phyloP scores from a whole-genome alignment of 2,888 invertebrate genomes.

The Sialis fuliginosa region DNA sequence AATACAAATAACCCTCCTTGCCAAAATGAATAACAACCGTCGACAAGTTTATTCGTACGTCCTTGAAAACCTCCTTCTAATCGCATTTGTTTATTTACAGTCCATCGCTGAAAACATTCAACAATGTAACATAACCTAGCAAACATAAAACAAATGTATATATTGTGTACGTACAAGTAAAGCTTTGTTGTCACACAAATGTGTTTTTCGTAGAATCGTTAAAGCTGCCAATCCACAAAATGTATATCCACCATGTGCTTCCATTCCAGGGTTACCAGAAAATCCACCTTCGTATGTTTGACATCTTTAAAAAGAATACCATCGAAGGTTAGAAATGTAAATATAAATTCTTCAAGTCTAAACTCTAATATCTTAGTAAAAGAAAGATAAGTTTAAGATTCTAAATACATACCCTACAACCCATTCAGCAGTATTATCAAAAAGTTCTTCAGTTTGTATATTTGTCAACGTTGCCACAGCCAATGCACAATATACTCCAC shows the following conservation, averaged over 20 bases:
- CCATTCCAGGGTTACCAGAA: conserved; percentile 82
- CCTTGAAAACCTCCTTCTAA: conserved; percentile 96
- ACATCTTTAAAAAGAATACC: conserved; percentile 37
- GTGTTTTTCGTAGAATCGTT: conserved; percentile 57
- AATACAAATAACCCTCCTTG: conserved; percentile 86
- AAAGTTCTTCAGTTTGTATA: conserved; percentile 55
- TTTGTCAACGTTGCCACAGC: conserved; percentile 78
- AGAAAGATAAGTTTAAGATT: conserved; percentile 1
- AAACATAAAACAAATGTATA: not conserved
- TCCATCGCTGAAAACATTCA: conserved; percentile 50
- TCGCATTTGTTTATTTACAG: conserved; percentile 77
- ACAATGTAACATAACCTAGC: not conserved
- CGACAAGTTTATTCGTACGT: conserved; percentile 93
- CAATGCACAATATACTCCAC: conserved; percentile 94
- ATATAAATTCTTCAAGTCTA: too few relatives aligned
- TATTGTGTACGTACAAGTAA: conserved; percentile 34
- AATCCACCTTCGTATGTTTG: conserved; percentile 99
- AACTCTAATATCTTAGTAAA: not conserved
- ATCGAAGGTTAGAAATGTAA: not conserved
- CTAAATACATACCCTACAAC: conserved; percentile 39
- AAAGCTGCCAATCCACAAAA: conserved; percentile 92
- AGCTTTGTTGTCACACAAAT: conserved; percentile 56
- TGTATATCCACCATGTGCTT: conserved; percentile 99
- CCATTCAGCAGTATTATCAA: conserved; percentile 82
- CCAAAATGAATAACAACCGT: conserved; percentile 99